These are phyloP conservation scores for Callionymus lyra DNA, from an alignment of 2,113 vertebrate genomes.

Conservation along the genomic window DNA sequence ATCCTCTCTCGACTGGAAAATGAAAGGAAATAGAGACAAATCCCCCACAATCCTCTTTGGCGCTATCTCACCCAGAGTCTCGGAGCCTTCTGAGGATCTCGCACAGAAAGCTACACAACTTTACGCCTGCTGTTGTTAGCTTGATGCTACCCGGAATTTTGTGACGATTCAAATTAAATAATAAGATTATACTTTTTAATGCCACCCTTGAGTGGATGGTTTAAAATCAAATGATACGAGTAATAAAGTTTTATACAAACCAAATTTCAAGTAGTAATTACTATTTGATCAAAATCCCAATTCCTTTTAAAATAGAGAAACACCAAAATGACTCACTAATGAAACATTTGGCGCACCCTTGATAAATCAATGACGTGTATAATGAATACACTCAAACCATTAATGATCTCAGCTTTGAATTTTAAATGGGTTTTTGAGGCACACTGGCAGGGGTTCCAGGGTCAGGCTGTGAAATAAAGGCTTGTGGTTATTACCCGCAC, in stretches of 20 bases:
- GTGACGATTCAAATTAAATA: no score
- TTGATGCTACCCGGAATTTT: no score
- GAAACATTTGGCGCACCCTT: constrained; percentile 17
- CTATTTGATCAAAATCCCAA: no score
- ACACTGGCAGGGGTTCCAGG: no score
- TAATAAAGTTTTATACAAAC: no score
- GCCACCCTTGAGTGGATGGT: no score
- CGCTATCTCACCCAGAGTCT: constrained; percentile 10
- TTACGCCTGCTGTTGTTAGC: no score
- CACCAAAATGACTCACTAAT: constrained; percentile 4
- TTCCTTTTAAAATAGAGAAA: no score
- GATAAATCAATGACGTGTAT: constrained; percentile 13
- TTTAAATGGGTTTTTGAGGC: constrained; percentile 7
- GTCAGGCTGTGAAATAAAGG: constrained; percentile 14
- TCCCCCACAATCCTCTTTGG: constrained; percentile 33
- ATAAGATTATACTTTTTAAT: no score
- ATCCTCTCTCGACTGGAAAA: constrained; percentile 33
- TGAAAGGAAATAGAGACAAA: constrained; percentile 43
- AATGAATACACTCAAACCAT: constrained; percentile 24
- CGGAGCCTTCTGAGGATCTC: constrained; percentile 21
- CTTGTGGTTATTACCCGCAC: constrained; percentile 5
- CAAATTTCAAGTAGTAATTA: no score
- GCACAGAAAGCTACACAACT: not conserved
- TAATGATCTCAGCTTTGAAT: constrained; percentile 13
- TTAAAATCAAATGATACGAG: no score